Conservation (phyloP, 2,113 vertebrate species). For the Neogobius melanostomus region DNA sequence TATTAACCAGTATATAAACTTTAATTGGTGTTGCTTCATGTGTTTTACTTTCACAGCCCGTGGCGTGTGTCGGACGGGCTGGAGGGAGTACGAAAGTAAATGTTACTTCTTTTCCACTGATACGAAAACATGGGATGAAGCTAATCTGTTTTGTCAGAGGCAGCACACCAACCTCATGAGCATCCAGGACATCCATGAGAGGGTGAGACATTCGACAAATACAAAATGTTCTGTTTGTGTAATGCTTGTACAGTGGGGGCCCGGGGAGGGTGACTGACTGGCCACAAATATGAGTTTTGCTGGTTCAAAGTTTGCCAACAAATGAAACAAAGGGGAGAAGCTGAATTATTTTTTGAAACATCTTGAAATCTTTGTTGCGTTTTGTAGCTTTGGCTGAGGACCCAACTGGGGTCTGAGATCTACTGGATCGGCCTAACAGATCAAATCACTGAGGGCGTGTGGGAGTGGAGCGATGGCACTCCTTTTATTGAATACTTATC, state of each 20-base stretch:
- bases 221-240: not conserved
- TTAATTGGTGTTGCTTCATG: too few relatives aligned
- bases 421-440: constrained; percentile 81
- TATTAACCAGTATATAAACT: too few relatives aligned
- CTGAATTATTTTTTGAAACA: not conserved
- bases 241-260: not conserved
- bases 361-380: not conserved
- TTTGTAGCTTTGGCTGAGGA: constrained; percentile 72
- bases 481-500: constrained; percentile 56
- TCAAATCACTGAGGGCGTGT: constrained; percentile 53
- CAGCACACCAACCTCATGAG: constrained; percentile 72
- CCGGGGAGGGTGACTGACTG: too few relatives aligned
- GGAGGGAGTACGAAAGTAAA: constrained; percentile 68
- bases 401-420: constrained; percentile 62
- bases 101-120: constrained; percentile 76
- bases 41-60: constrained; percentile 39
- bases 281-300: too few relatives aligned
- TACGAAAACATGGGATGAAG: constrained; percentile 66
- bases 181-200: constrained; percentile 69
- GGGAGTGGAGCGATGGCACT: constrained; percentile 76
- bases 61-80: constrained; percentile 68
- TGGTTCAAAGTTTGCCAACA: too few relatives aligned
- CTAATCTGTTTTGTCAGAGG: constrained; percentile 54
- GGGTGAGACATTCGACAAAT: constrained; percentile 56
- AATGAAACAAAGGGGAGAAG: not conserved